Percentiles rank a stretch among this genome's conserved stretches.
Conservation (phyloP, 2,888 invertebrate species). For the Caenorhabditis sp. region DNA sequence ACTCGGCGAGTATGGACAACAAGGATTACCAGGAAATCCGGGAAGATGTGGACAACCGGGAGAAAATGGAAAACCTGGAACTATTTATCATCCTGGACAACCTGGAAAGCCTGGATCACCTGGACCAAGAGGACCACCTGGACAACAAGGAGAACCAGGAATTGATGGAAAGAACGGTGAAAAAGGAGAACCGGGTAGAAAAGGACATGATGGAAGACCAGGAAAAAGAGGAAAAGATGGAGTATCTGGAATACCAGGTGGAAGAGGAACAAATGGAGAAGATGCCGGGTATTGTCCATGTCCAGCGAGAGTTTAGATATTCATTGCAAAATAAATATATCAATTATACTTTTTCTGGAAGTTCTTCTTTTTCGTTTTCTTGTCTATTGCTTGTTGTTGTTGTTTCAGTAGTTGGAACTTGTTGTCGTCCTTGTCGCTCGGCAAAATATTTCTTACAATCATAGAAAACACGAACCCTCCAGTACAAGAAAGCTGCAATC, state of each 20-base stretch:
- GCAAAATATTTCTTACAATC: background rate
- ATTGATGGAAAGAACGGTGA: conserved; percentile 36
- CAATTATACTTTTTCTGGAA: too few relatives aligned
- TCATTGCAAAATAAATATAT: background rate
- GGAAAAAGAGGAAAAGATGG: conserved; percentile 43
- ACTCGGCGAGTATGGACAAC: conserved; percentile 45
- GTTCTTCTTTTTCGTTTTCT: too few relatives aligned
- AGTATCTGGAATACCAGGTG: conserved; percentile 35
- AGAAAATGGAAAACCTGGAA: conserved; percentile 44
- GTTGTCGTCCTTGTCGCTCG: background rate
- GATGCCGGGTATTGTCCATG: conserved; percentile 45
- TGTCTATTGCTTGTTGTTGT: too few relatives aligned
- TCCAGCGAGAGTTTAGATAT: conserved; percentile 18
- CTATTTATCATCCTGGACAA: conserved; percentile 37
- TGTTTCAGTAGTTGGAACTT: background rate
- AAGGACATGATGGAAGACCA: conserved; percentile 38
- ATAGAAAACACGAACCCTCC: background rate
- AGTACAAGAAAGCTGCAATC: background rate
- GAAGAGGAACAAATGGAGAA: conserved; percentile 40
- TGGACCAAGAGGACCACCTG: conserved; percentile 39
- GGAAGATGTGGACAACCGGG: conserved; percentile 33
- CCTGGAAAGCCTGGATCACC: conserved; percentile 42
- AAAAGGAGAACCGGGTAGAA: conserved; percentile 35
- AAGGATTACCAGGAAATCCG: conserved; percentile 34
- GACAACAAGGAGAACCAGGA: conserved; percentile 29